Base-by-base conservation (phyloP, 1,140 invertebrate genomes). In the Drosophila funebris region DNA sequence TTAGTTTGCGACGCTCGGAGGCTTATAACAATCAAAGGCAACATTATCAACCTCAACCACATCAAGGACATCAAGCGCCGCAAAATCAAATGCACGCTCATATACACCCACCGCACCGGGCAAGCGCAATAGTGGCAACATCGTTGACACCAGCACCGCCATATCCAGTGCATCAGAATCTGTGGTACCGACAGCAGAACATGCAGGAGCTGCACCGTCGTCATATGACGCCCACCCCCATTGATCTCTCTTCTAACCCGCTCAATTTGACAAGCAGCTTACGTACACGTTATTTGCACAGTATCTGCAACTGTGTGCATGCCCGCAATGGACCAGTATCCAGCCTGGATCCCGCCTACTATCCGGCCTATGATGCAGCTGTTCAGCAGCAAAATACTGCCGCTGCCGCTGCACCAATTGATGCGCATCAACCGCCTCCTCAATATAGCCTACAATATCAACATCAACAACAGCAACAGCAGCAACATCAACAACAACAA, bases 161-260 rank as follows among this genome's bases (percentile, higher is more conserved):
- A 43, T 94, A 96, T 93, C 94, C 95, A 22, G 92, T 95, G 6
- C 95, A 96, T 88, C 95, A 96, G 80, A 93, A 95, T 71, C 90
- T 96, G 16, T 96, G 95, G 95, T 93, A 95, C 57, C 93, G 94
- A 4, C 95, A 96, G 76, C 95, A 96, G 72, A 94, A 95, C 58
- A 94, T 94, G 85, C 94, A 96, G 61, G 91, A 91, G 74, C 43
- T 91, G 22, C 91, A 91, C 64, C 85, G 90, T 7, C 90, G 90
- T n/a, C 91, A 91, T 53, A 84, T 91, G 82, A 91, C 90, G 6
- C 85, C 90, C 50, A 91, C 84, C 4, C 85, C 90, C 14, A 91
- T 91, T 46, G 91, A 91, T 88, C 76, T 91, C 46, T 90, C 90
- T 3, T 89, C 87, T 7, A 90, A 90, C 69, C 83, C 87, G 4